Evolutionary conservation across 2,888 invertebrate genomes (phyloP).

Genomic region (Ametastegia equiseti): DNA sequence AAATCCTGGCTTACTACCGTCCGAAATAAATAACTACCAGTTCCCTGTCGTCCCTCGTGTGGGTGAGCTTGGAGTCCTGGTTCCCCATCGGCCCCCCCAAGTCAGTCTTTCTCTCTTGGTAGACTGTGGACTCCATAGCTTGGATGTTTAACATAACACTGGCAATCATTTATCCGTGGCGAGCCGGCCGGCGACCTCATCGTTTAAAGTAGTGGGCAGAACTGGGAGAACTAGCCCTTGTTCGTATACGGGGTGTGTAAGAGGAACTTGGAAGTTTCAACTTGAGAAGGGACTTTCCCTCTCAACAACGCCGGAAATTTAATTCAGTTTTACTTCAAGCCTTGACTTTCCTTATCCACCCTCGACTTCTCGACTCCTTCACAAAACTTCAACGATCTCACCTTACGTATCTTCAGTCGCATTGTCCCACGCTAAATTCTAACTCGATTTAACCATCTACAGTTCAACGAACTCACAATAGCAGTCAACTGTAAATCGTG

Average conservation of each 20-base stretch:
- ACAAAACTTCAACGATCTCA: conserved; percentile 18
- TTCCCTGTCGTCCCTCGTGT: conserved; percentile 62
- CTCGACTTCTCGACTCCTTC: background rate
- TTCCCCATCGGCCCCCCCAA: conserved; percentile 50
- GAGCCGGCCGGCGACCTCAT: conserved; percentile 72
- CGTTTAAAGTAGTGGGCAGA: conserved; percentile 72
- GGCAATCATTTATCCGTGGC: conserved; percentile 75
- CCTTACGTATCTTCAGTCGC: background rate
- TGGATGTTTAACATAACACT: conserved; percentile 75
- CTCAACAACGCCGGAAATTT: background rate
- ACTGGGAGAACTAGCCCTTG: conserved; percentile 63
- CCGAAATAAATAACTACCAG: conserved; percentile 72
- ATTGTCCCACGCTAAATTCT: background rate
- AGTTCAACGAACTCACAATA: background rate
- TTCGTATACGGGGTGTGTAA: conserved; percentile 52
- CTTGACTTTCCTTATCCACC: background rate
- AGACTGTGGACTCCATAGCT: conserved; percentile 52
- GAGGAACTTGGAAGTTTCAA: background rate
- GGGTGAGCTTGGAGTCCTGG: conserved; percentile 62
- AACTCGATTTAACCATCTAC: background rate
- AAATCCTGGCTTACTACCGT: conserved; percentile 71
- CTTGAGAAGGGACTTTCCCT: conserved; percentile 18
- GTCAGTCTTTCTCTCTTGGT: conserved; percentile 50
- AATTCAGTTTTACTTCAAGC: background rate
- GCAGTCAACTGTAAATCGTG: background rate